Evolutionary conservation across 2,888 invertebrate genomes (phyloP).

Genomic region (Scotopteryx bipunctaria): DNA sequence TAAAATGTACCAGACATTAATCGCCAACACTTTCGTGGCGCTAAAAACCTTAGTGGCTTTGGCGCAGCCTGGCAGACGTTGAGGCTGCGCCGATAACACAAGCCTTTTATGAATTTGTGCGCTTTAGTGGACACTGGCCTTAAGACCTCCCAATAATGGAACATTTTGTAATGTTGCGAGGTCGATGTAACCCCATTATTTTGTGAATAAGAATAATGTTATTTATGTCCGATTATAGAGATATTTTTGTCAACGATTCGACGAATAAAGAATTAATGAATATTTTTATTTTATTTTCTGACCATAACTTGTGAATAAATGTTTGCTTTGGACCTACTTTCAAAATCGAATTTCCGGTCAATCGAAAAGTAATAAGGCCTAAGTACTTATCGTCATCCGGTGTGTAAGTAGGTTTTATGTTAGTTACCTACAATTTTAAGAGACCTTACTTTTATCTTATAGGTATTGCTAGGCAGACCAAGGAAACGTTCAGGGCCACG

Average conservation of each 20-base stretch:
- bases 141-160: slow-evolving; percentile 8
- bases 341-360: slow-evolving; percentile 10
- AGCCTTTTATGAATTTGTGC: neutral
- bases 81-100: neutral
- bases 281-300: slow-evolving; percentile 38
- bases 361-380: slow-evolving; percentile 6
- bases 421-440: too few species aligned
- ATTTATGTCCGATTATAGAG: slow-evolving; percentile 41
- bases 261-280: slow-evolving; percentile 58
- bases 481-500: too few species aligned
- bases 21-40: neutral
- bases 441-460: too few species aligned
- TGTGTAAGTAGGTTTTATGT: neutral
- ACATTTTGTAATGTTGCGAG: slow-evolving; percentile 25
- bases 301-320: slow-evolving; percentile 1
- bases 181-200: slow-evolving; percentile 37
- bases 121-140: slow-evolving; percentile 5
- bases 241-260: slow-evolving; percentile 57
- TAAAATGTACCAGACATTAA: neutral
- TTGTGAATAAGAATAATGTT: slow-evolving; percentile 52
- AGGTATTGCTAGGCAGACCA: too few species aligned
- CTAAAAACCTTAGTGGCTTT: neutral
- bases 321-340: slow-evolving; percentile 11
- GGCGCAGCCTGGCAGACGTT: neutral
- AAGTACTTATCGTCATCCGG: slow-evolving; percentile 3